phyloP scores from a whole-genome alignment of 2,113 vertebrate species.

The Salvelinus alpinus region DNA sequence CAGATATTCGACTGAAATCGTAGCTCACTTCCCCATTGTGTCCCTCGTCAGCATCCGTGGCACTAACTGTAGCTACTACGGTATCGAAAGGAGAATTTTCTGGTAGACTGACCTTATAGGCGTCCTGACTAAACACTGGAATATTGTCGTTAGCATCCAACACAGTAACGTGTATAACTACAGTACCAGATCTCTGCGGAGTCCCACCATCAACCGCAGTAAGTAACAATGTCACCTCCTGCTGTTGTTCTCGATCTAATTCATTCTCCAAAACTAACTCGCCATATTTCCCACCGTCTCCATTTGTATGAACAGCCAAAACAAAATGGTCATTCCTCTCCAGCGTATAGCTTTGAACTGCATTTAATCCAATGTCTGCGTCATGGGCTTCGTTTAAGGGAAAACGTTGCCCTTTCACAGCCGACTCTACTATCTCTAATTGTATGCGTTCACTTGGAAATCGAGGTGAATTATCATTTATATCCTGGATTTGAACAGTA shows the following conservation, averaged over 20 bases:
- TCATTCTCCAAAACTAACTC: constrained; percentile 8
- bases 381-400: constrained; percentile 60
- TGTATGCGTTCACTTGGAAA: constrained; percentile 49
- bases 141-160: constrained; percentile 69
- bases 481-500: constrained; percentile 62
- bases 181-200: constrained; percentile 60
- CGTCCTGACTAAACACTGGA: constrained; percentile 47
- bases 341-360: constrained; percentile 54
- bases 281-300: constrained; percentile 37
- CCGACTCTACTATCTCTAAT: constrained; percentile 61
- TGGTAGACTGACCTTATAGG: constrained; percentile 26
- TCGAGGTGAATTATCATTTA: constrained; percentile 74
- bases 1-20: constrained; percentile 59
- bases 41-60: constrained; percentile 71
- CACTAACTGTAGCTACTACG: constrained; percentile 53
- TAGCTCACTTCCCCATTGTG: constrained; percentile 63
- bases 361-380: constrained; percentile 57
- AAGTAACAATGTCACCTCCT: not conserved
- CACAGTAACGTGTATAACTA: constrained; percentile 53
- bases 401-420: constrained; percentile 52
- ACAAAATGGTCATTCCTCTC: constrained; percentile 48
- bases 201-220: constrained; percentile 61
- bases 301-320: constrained; percentile 39
- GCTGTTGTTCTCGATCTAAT: constrained; percentile 18
- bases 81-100: constrained; percentile 33